Evolutionary conservation across 2,113 vertebrate species (phyloP).

Genomic region (Lophotis ruficrista): DNA sequence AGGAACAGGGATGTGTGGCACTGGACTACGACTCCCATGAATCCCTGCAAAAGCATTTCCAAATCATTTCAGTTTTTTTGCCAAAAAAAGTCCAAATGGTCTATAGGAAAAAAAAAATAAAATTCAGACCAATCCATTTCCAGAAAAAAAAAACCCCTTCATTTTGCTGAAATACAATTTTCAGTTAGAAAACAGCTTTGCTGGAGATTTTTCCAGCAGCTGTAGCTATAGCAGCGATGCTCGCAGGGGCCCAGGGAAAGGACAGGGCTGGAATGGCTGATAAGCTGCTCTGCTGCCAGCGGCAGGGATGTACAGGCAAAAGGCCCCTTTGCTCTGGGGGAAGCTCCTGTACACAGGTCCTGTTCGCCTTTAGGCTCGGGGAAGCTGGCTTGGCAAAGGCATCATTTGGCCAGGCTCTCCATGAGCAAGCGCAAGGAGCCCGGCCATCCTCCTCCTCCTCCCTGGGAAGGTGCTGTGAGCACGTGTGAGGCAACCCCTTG

Average conservation of each 20-base stretch:
- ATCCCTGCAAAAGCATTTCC: not conserved
- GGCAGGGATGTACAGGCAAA: not conserved
- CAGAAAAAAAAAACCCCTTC: rapidly evolving
- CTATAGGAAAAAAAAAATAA: not conserved
- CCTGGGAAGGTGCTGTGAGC: not conserved
- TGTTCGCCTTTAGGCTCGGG: not conserved
- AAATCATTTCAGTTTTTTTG: not conserved
- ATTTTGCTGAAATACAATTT: not conserved
- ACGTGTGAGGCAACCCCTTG: conserved; percentile 14
- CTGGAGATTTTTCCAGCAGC: not conserved
- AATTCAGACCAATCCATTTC: rapidly evolving
- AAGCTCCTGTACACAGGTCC: rapidly evolving
- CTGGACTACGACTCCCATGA: not conserved
- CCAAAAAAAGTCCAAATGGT: not conserved
- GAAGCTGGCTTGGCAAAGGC: not conserved
- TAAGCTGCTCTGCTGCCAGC: not conserved
- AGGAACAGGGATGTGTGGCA: not conserved
- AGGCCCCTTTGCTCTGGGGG: rapidly evolving
- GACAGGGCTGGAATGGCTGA: not conserved
- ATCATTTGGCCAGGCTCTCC: rapidly evolving
- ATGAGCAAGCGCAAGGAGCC: not conserved
- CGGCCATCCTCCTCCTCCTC: not conserved
- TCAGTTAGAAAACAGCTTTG: not conserved
- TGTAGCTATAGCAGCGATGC: rapidly evolving
- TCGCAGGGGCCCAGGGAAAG: not conserved